These are phyloP conservation scores for Prochilodus magdalenae DNA, from an alignment of 2,113 vertebrate genomes.

Conservation along the genomic window DNA sequence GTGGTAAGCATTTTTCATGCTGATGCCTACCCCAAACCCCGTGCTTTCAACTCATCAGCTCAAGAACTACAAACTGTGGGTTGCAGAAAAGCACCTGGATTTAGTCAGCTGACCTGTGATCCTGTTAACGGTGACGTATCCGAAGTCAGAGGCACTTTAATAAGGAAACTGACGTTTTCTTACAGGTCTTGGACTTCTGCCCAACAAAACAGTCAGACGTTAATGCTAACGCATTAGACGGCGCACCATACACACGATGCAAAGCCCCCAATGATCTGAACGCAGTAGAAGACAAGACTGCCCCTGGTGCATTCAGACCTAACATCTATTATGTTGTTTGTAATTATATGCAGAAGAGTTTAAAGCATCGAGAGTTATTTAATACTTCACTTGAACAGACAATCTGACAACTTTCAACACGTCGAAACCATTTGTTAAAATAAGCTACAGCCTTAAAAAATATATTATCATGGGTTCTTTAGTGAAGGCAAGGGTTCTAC, in stretches of 20 bases:
- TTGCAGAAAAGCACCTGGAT: not conserved
- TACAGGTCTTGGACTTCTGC: not conserved
- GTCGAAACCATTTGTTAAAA: too few species aligned
- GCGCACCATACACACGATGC: not conserved
- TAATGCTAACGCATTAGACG: not conserved
- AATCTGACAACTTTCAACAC: too few species aligned
- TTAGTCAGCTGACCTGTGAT: not conserved
- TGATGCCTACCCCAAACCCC: conserved; percentile 1
- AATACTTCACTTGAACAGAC: too few species aligned
- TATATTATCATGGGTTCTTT: too few species aligned
- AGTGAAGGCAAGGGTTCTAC: too few species aligned
- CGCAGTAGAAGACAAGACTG: too few species aligned
- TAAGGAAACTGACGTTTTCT: not conserved
- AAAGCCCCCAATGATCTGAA: not conserved
- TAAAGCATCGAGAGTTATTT: too few species aligned
- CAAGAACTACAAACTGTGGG: not conserved
- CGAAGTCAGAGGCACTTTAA: too few species aligned
- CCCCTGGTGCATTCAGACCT: too few species aligned
- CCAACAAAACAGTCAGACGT: conserved; percentile 20
- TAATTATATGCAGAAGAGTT: too few species aligned
- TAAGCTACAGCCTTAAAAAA: too few species aligned
- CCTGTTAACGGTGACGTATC: not conserved
- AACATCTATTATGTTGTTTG: too few species aligned
- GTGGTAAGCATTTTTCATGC: conserved; percentile 29
- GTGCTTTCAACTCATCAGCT: not conserved